Conservation (phyloP, 2,113 vertebrate species). For the Microtus oregoni region DNA sequence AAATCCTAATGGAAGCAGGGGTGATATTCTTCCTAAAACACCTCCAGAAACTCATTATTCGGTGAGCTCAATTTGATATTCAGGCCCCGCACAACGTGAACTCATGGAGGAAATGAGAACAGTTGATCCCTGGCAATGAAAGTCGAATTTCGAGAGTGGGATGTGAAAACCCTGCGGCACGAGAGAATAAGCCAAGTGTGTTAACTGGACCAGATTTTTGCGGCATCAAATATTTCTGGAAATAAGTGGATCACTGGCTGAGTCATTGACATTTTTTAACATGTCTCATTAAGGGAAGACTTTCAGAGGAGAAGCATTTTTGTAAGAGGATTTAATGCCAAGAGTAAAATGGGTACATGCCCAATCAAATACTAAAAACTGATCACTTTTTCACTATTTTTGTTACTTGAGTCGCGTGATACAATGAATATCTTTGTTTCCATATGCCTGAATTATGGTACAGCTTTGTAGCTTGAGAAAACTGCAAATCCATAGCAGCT, state of each 20-base stretch:
- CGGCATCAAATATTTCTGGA: constrained; percentile 37
- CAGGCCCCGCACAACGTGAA: neutral
- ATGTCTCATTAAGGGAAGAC: constrained; percentile 42
- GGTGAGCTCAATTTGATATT: neutral
- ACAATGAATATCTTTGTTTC: constrained; percentile 58
- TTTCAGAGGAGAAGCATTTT: constrained; percentile 7
- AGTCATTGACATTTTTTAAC: neutral
- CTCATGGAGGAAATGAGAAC: neutral
- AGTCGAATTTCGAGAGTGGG: constrained; percentile 38
- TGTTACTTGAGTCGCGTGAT: constrained; percentile 52
- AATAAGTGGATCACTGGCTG: constrained; percentile 38
- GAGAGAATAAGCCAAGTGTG: constrained; percentile 32
- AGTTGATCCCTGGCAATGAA: constrained; percentile 41
- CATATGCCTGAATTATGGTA: constrained; percentile 19
- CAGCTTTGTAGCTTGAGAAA: constrained; percentile 59
- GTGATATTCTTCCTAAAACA: constrained; percentile 40
- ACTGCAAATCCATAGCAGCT: constrained; percentile 55
- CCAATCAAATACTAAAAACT: constrained; percentile 51
- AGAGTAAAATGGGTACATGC: constrained; percentile 37
- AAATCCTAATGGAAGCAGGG: constrained; percentile 47
- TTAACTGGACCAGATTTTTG: constrained; percentile 32
- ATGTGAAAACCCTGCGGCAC: constrained; percentile 8
- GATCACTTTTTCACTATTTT: constrained; percentile 29
- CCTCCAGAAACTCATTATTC: constrained; percentile 36
- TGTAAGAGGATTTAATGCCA: constrained; percentile 39